These are phyloP conservation scores for Lochmaea capreae DNA, from an alignment of 2,888 invertebrate species.

Conservation along the genomic window DNA sequence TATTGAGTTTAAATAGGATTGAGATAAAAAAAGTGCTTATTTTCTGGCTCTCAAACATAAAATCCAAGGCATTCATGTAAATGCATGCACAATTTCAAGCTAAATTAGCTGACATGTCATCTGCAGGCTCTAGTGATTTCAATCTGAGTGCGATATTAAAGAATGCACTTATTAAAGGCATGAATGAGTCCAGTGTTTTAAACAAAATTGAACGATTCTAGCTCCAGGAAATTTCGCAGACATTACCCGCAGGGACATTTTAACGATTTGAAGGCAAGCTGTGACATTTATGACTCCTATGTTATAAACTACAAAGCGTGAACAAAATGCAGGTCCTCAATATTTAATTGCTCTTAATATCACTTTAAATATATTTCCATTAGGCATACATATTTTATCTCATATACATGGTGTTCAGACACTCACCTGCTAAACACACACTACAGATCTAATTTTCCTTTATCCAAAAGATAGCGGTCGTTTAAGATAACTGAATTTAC, in stretches of 20 bases:
- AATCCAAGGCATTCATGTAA: constrained; percentile 25
- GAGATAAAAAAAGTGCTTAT: constrained; percentile 7
- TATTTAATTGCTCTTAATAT: neutral
- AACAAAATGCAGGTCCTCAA: neutral
- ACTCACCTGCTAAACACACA: too few species aligned
- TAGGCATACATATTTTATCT: too few species aligned
- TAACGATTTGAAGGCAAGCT: neutral
- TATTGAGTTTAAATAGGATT: neutral
- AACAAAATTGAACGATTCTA: constrained; percentile 21
- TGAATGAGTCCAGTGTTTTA: constrained; percentile 26
- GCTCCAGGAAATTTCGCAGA: constrained; percentile 14
- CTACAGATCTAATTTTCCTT: too few species aligned
- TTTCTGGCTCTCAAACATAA: constrained; percentile 6
- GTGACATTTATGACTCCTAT: neutral
- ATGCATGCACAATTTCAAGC: constrained; percentile 30
- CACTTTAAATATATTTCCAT: too few species aligned
- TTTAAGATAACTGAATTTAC: too few species aligned
- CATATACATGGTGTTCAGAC: too few species aligned
- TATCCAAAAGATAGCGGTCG: too few species aligned
- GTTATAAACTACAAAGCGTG: neutral
- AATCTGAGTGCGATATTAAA: constrained; percentile 28
- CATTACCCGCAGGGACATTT: neutral
- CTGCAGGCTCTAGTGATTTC: constrained; percentile 27
- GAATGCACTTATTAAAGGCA: constrained; percentile 30
- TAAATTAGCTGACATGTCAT: constrained; percentile 32